These are phyloP conservation scores for Mixornis gularis DNA, from an alignment of 2,113 vertebrate species.

Conservation along the genomic window DNA sequence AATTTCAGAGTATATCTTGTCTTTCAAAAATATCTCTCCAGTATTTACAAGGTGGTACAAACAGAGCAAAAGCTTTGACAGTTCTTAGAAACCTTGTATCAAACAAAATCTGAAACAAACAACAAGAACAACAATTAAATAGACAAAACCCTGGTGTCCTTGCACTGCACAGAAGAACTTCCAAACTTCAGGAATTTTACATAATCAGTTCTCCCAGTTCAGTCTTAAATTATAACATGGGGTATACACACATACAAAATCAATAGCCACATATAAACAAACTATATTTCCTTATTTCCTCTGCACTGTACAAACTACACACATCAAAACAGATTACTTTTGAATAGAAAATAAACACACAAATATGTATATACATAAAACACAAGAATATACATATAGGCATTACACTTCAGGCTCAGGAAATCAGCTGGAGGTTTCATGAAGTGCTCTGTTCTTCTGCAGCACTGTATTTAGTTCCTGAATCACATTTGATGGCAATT, in stretches of 20 bases:
- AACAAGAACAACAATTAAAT: not conserved
- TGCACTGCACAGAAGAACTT: not conserved
- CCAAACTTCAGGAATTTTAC: not conserved
- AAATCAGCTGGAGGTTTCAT: constrained; percentile 38
- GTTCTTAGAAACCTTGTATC: not conserved
- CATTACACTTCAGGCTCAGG: not conserved
- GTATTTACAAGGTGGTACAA: not conserved
- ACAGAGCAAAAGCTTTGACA: not conserved
- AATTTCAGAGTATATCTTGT: not conserved
- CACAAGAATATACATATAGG: not conserved
- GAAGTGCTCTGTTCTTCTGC: constrained; percentile 70
- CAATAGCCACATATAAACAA: constrained; percentile 3
- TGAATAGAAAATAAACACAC: not conserved
- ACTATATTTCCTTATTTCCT: not conserved
- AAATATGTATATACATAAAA: not conserved
- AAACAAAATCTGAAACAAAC: not conserved
- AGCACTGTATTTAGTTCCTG: constrained; percentile 85
- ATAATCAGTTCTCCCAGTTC: not conserved
- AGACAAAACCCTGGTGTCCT: not conserved
- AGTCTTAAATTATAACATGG: not conserved
- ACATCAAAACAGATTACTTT: not conserved
- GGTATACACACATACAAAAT: not conserved
- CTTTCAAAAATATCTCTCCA: not conserved
- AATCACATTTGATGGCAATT: constrained; percentile 80
- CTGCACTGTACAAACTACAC: constrained; percentile 10